Evolutionary conservation across 2,113 vertebrate genomes (phyloP).

Genomic region (Apodemus speciosus): DNA sequence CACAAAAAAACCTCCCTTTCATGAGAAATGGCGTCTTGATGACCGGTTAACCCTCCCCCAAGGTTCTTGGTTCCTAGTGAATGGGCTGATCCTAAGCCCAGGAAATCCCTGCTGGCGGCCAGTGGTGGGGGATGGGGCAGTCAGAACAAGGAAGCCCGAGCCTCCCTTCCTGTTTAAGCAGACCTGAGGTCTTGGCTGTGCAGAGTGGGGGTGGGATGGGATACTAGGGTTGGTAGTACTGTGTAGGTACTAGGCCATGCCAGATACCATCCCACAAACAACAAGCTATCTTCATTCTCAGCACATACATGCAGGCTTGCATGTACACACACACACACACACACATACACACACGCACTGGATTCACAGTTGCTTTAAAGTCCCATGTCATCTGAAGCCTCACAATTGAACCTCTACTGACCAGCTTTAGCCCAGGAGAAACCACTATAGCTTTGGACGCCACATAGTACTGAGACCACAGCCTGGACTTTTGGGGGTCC

Average conservation of each 20-base stretch:
- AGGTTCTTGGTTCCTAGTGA: background rate
- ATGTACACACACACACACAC: fast-evolving
- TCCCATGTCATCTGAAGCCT: background rate
- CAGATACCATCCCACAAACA: fast-evolving
- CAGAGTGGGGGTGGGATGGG: fast-evolving
- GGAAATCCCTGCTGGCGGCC: slow-evolving; percentile 26
- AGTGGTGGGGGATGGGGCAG: slow-evolving; percentile 25
- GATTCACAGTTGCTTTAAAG: background rate
- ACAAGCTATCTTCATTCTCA: fast-evolving
- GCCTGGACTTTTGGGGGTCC: background rate
- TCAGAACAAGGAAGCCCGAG: background rate
- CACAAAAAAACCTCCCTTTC: slow-evolving; percentile 17
- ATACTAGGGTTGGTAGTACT: background rate
- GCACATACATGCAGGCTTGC: fast-evolving
- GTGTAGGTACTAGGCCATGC: background rate
- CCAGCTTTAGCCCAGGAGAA: background rate
- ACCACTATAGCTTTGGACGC: background rate
- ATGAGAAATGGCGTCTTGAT: slow-evolving; percentile 3
- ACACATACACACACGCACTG: background rate
- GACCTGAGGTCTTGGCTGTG: background rate
- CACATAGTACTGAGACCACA: background rate
- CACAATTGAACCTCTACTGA: background rate
- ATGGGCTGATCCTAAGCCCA: background rate
- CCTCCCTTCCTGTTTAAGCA: fast-evolving
- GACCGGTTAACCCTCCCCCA: slow-evolving; percentile 35